phyloP scores from a whole-genome alignment of 2,113 vertebrate species.

The Hypocryptadius cinnamomeus region DNA sequence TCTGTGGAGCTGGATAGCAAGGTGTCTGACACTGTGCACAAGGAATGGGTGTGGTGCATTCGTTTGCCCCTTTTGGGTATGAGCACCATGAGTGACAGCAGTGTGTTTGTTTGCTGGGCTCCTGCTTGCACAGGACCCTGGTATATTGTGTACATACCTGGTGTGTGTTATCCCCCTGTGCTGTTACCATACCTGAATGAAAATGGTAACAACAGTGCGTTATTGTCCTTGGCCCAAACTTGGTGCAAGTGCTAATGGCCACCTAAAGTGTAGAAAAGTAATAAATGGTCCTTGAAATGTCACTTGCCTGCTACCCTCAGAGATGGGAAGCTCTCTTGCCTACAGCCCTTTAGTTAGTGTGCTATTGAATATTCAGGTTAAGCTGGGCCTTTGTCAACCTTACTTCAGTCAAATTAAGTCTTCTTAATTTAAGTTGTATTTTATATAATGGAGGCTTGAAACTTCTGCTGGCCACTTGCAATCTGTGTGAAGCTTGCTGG shows the following conservation, averaged over 20 bases:
- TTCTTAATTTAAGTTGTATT: not conserved
- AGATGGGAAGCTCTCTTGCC: not conserved
- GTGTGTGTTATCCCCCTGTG: not conserved
- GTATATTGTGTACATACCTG: accelerated
- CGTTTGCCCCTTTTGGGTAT: accelerated
- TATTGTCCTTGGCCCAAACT: not conserved
- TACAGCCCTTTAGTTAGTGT: not conserved
- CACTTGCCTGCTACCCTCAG: not conserved
- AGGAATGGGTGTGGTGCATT: not conserved
- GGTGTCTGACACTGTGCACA: not conserved
- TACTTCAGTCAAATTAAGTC: not conserved
- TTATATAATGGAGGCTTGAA: not conserved
- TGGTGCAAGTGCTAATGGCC: not conserved
- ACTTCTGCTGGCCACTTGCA: not conserved
- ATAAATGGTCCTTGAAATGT: not conserved
- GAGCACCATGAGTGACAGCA: not conserved
- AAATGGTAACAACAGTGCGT: not conserved
- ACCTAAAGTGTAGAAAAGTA: not conserved
- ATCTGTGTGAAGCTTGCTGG: not conserved
- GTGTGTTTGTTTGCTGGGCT: not conserved
- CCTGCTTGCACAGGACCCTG: not conserved
- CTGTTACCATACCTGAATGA: not conserved
- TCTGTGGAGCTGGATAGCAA: accelerated
- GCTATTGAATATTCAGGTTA: not conserved
- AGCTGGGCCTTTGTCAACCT: not conserved